A percentile compares a stretch with the other conserved stretches of the same genome.
phyloP scores from a whole-genome alignment of 2,113 vertebrate species.

The Psittacara wagleri region DNA sequence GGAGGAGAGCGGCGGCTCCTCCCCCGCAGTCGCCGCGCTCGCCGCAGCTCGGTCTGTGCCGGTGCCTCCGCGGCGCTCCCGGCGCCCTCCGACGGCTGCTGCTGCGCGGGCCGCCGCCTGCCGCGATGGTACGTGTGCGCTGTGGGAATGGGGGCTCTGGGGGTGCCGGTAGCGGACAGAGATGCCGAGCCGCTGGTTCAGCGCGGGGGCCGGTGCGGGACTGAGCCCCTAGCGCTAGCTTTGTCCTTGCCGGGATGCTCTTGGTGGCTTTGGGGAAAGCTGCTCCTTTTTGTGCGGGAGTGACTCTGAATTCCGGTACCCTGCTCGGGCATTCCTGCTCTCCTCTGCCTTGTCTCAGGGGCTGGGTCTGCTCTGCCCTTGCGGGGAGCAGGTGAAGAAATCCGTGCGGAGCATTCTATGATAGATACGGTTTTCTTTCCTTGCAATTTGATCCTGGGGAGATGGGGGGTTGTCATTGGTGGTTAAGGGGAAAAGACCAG shows the following conservation, averaged over 20 bases:
- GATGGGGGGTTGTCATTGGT: not conserved
- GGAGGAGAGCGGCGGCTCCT: slow-evolving; percentile 28
- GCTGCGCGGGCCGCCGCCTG: not conserved
- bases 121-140: slow-evolving; percentile 13
- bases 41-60: slow-evolving; percentile 17
- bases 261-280: not conserved
- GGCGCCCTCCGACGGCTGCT: not conserved
- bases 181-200: not conserved
- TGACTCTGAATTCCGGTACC: not conserved
- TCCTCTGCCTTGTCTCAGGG: not conserved
- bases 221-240: not conserved
- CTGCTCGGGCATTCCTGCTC: not conserved
- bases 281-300: not conserved
- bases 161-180: not conserved
- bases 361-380: not conserved
- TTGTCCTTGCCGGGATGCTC: not conserved
- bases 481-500: too few species aligned
- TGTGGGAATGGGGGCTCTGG: not conserved
- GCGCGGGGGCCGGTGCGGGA: not conserved
- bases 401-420: not conserved
- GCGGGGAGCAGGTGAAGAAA: not conserved
- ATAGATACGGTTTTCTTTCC: not conserved
- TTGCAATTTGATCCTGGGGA: not conserved
- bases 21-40: not conserved
- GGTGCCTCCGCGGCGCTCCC: not conserved